Evolutionary conservation across 2,113 vertebrate species (phyloP).

Genomic region (Sapajus apella): DNA sequence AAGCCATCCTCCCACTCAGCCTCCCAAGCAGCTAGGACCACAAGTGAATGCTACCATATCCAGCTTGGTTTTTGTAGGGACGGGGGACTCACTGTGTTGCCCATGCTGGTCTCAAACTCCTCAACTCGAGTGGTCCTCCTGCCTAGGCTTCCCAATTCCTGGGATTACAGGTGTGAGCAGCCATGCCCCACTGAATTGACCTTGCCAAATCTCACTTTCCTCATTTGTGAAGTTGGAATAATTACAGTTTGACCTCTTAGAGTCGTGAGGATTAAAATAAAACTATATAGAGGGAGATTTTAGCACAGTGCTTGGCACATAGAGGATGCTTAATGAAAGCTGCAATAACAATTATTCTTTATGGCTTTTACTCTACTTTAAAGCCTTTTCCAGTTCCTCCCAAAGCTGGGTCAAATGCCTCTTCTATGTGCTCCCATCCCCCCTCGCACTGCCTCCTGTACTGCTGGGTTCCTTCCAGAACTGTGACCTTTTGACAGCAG

Average conservation of each 20-base stretch:
- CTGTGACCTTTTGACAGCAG: neutral
- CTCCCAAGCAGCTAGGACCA: too few relatives aligned
- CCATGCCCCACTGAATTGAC: neutral
- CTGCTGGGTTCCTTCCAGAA: neutral
- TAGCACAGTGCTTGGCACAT: neutral
- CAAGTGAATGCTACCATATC: too few relatives aligned
- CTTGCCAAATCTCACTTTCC: constrained; percentile 23
- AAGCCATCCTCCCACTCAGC: too few relatives aligned
- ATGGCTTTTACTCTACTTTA: constrained; percentile 11
- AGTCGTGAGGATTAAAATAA: neutral
- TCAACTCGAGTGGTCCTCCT: too few relatives aligned
- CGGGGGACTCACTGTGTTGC: too few relatives aligned
- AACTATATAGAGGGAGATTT: neutral
- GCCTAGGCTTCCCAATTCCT: too few relatives aligned
- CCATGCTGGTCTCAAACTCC: too few relatives aligned
- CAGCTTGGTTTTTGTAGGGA: too few relatives aligned
- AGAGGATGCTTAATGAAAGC: neutral
- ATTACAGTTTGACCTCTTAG: neutral
- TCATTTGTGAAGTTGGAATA: constrained; percentile 15
- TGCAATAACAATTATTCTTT: neutral
- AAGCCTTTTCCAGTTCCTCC: neutral
- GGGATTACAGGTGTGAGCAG: too few relatives aligned
- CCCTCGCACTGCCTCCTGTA: neutral
- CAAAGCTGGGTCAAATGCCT: neutral
- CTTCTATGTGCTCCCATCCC: neutral